Evolutionary conservation across 1,140 invertebrate species (phyloP), one percentile per base, ranked within the genome.

Genomic region (Heterodera carotae): DNA sequence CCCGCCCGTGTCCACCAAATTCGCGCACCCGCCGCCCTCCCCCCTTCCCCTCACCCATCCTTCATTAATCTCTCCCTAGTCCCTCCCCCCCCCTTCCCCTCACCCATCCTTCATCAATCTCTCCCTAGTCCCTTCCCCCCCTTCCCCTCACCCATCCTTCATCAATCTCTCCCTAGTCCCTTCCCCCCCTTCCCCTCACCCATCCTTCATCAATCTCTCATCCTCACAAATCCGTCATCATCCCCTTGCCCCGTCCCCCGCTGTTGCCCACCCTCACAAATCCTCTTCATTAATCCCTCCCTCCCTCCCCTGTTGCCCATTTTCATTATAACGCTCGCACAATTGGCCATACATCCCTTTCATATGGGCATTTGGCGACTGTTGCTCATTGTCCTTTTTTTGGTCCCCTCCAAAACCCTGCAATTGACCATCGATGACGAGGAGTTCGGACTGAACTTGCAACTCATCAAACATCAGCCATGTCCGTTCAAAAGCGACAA

Each of bases 391-490:
- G 18, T 53, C 8, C 31, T 71, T 48, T 71, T 71, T 29, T 29
- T 71, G 29, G 48, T 71, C 59, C 36, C 69, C 7, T 48, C 36
- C n/a, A 43, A 8, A 25, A 18, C 48, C 22, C 5, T 56, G 12
- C 27, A 33, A 8, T 71, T 71, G 39, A 71, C 48, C 18, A 56
- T 71, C 25, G 56, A 74, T 8, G 59, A 85, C 43, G 84, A 88
- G 66, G 81, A 88, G 36, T 74, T 88, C 34, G 83, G 82, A 31
- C 56, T 87, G 12, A 75, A 84, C 56, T 69, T 87, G 39, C 82
- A 87, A 59, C 69, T 87, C 22, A 87, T 87, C 64, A 87, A 87
- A 43, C 85, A 87, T 77, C 85, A 87, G 60, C 80, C 85, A 12
- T 87, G 85, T 60, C 66, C 62, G 36, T 84, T 81, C 79, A 83